Base-by-base conservation (phyloP, 2,113 vertebrate species). In the Scophthalmus maximus region DNA sequence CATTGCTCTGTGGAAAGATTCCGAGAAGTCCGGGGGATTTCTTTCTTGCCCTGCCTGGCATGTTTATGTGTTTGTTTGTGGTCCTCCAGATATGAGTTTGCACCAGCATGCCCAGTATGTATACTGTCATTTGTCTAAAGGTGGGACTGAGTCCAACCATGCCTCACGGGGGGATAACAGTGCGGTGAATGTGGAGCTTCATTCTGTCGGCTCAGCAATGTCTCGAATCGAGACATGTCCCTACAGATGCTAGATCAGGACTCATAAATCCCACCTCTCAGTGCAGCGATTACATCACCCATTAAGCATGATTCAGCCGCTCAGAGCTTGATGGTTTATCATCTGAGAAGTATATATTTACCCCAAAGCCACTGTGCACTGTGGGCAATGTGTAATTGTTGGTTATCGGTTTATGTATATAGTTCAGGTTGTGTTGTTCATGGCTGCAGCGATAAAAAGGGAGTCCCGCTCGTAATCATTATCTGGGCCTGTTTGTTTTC, bases 401-500 rank as follows among this genome's bases (percentile, higher is more conserved):
- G 26, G 30, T 56, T 65, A 17, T 44, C 68, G 49, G 58, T 79
- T 60, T 78, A 66, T 79, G 60, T 66, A 61, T 69, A 8, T 62
- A 71, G 76, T 68, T 85, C 67, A 81, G 53, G 38, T 56, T 53
- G 59, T 52, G 62, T 53, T 60, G 65, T 73, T 30, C 8, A 4
- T 29, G 67, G 55, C 44, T 76, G 25, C n/a, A 58, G 60, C n/a
- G 58, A 47, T 76, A 61, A 85, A 36, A 80, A 86, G 38, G n/a
- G 30, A 78, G 42, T 82, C 79, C 84, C 78, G 32, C 61, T 63
- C 62, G 68, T 73, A 50, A 88, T 89, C 60, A 90, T 85, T 85
- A 86, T 83, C 68, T 20, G n/a, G 40, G 55, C 70, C 65, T 83
- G 79, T 87, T 88, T 88, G 75, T 84, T 82, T 86, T 83, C 25